phyloP scores from a whole-genome alignment of 2,888 invertebrate species.

The Sturmia bella region DNA sequence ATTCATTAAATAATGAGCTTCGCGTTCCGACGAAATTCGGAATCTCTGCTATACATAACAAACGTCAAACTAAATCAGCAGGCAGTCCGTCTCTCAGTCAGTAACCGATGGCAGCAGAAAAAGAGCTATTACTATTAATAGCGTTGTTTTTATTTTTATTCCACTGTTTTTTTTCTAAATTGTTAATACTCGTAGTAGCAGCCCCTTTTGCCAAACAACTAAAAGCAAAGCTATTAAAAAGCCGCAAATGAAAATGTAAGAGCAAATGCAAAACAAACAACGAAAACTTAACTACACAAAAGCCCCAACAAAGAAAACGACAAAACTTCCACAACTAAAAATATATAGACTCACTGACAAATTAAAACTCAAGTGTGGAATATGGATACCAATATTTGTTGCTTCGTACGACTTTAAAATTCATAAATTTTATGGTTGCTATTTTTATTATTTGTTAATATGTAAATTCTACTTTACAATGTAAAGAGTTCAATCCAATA shows the following conservation, averaged over 20 bases:
- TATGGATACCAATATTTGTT: not conserved
- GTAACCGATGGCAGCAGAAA: constrained; percentile 35
- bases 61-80: constrained; percentile 47
- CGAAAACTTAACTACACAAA: constrained; percentile 9
- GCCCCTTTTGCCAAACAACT: constrained; percentile 39
- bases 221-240: constrained; percentile 28
- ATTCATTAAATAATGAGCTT: too few species aligned
- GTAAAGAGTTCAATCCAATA: not conserved
- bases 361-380: constrained; percentile 22
- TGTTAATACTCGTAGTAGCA: constrained; percentile 51
- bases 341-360: constrained; percentile 4
- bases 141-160: constrained; percentile 15
- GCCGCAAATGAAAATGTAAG: constrained; percentile 43
- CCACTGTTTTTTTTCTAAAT: constrained; percentile 20
- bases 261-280: constrained; percentile 4
- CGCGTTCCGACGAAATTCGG: not conserved
- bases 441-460: constrained; percentile 27
- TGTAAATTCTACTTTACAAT: constrained; percentile 20
- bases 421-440: constrained; percentile 5
- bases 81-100: constrained; percentile 50
- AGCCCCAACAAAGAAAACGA: constrained; percentile 22
- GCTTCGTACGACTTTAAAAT: constrained; percentile 18
- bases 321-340: constrained; percentile 33
- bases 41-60: constrained; percentile 26
- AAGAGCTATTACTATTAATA: constrained; percentile 42